Evolutionary conservation across 1,140 invertebrate species (phyloP), one percentile per base, ranked within the genome.

Genomic region (Penaeus japonicus): DNA sequence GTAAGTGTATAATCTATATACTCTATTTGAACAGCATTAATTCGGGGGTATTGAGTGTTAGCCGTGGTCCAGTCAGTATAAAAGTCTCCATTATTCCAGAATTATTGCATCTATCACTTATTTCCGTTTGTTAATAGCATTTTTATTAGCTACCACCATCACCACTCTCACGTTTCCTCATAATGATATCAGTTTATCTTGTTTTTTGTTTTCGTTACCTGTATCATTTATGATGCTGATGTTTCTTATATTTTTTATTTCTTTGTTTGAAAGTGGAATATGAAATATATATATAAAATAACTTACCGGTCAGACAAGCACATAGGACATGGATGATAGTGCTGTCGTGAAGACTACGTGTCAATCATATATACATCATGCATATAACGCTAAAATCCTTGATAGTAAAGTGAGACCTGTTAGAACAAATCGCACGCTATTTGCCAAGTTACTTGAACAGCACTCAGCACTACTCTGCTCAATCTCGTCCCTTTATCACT

Each of bases 391-490:
- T 79, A 47, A 79, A 22, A 53, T 53, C 39, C 20, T 79, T 53
- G 15, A 24, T 17, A 79, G 18, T 83, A 24, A 47, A 83, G 12
- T 83, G 55, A 65, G 57, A 83, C 57, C 32, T 55, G 59, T 55
- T 83, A 39, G n/a, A 35, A 83, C 24, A 15, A 83, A 39, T 32
- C 55, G 81, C 81, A 83, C 81, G 81, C 57, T n/a, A 62, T 62
- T 32, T 35, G 77, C 77, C 18, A 79, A 47, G 77, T 54, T 20
- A n/a, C 39, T 79, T 83, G 81, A 83, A 35, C 57, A 83, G 81
- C 81, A 83, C 81, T 83, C 84, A 77, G 73, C 84, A 78, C 75
- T 78, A 85, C 84, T 78, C 84, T 59, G 27, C 54, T 79, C 84
- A 30, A 47, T 55, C 73, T 39, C 81, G 18, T 35, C 55, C 30